A percentile compares a stretch with the other conserved stretches of the same genome.
Evolutionary conservation across 1,140 invertebrate genomes (phyloP).

Genomic region (Pachyrhynchus sulphureomaculatus): DNA sequence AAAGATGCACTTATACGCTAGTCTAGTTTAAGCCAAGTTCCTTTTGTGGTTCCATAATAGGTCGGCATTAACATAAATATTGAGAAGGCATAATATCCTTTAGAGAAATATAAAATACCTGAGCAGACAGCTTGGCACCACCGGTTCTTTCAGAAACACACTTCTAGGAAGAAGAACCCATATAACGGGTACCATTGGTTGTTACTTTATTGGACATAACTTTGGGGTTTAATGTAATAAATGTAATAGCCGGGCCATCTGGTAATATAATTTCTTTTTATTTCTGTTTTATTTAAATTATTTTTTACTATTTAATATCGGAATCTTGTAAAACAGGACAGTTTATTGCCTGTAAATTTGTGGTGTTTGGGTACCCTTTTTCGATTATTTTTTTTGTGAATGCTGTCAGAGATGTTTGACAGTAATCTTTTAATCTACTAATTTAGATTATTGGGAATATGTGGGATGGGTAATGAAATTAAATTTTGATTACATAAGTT

Average conservation of each 20-base stretch:
- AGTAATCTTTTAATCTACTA: constrained; percentile 5
- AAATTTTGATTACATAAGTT: too few species aligned
- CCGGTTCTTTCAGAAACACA: neutral
- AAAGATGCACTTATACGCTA: constrained; percentile 4
- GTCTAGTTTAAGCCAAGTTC: neutral
- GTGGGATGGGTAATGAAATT: neutral
- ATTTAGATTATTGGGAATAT: neutral
- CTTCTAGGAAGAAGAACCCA: constrained; percentile 7
- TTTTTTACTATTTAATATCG: constrained; percentile 10
- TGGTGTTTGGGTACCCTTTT: neutral
- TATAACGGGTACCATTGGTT: neutral
- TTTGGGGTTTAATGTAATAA: constrained; percentile 7
- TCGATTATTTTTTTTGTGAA: neutral
- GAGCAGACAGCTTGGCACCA: constrained; percentile 18
- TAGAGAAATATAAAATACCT: constrained; percentile 11
- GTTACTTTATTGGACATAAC: constrained; percentile 12
- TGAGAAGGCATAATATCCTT: neutral
- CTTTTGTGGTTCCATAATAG: neutral
- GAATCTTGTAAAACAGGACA: constrained; percentile 7
- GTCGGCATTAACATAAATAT: constrained; percentile 2
- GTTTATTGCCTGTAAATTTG: constrained; percentile 12
- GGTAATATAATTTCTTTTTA: constrained; percentile 6
- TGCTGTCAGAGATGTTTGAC: neutral
- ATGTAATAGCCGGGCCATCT: constrained; percentile 6
- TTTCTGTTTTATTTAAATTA: constrained; percentile 7